Evolutionary conservation across 92 coral and sea anemone genomes (phyloP), one percentile per base, ranked within the genome.

Genomic region (Porites divaricata): DNA sequence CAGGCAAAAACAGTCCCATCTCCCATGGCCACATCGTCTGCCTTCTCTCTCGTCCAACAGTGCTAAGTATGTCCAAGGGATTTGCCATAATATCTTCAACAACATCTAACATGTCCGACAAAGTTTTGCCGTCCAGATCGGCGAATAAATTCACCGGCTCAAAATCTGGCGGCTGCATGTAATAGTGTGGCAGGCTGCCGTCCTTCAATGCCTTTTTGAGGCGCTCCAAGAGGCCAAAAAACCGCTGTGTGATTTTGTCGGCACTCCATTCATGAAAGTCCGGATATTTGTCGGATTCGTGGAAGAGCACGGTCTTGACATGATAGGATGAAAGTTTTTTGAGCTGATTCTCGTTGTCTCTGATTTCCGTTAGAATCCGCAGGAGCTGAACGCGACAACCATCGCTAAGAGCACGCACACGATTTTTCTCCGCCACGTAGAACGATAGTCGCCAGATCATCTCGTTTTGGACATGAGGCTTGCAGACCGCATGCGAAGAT

Each of bases 1-100:
- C 92, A n/a, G 98, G 95, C 10, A 94, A 67, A 75, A 95, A 64
- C 56, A 95, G 88, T 7, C 92, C 97, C 62, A 89, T 88, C n/a
- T 97, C 99, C 99, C 99, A 97, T 0, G 99, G 99, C 99, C 99
- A 97, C 91, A 97, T 78, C 0, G 99, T 95, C 79, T 90, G 89
- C 11, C 99, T 71, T 73, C 98, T 83, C 58, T 93, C 95, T 25
- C 93, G 85, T 11, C 99, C 99, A 48, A 88, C 87, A 4, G 95
- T 94, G 50, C 87, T 90, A 15, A 97, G 88, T 14, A 92, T 86
- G 13, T 88, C 89, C 88, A 95, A 79, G 45, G 98, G 95, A 24
- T 96, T 91, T 41, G 91, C 94, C 63, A 89, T 87, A 13, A 97
- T 88, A 48, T 89, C 96, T 23, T 91, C 95, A 13, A 97, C 82